Base-by-base conservation (phyloP, 2,797 vertebrate genomes). In the Spinus pinus region DNA sequence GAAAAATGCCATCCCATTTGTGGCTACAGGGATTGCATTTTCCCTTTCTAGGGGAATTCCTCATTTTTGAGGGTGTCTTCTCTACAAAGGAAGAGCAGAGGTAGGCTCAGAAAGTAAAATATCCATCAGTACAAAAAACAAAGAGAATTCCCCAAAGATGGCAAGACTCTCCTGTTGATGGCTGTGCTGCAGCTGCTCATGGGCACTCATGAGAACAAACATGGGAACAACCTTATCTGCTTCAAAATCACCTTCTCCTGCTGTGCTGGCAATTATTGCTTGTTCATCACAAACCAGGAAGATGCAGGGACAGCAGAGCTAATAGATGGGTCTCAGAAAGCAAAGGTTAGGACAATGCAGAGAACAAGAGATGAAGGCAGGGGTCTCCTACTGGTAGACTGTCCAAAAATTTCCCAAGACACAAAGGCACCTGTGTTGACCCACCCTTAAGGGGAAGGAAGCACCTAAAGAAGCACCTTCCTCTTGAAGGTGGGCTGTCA, bases 211-310 rank as follows among this genome's bases (percentile, higher is more conserved):
- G 14, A 81, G n/a, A 74, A 41, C 37, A 49, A 83, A 66, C 25
- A 31, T 0, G 14, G 54, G 28, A 85, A 54, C 49, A 39, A 17
- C 47, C 21, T 70, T 2, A 51, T 37, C 73, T 53, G 72, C 75
- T 62, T 46, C 80, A 69, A 24, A 58, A 50, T 8, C 7, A 2
- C 69, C 44, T 39, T 58, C 22, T 78, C 61, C 56, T 12, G 51
- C 51, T 22, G 8, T 28, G 22, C 74, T 65, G 62, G 22, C 66
- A 33, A 7, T 42, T 33, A 21, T 0, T 53, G 33, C 20, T 30
- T 2, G 6, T 53, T 57, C 35, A 53, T 24, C 17, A n/a, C 20
- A 33, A 69, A 4, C 1, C 0, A 78, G 30, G 61, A 50, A 0
- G 21, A 42, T 41, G 21, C 28, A 56, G 42, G 31, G 81, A 49